A percentile compares a stretch with the other conserved stretches of the same genome.
phyloP scores from a whole-genome alignment of 2,797 vertebrate species.

The Sternotherus odoratus region DNA sequence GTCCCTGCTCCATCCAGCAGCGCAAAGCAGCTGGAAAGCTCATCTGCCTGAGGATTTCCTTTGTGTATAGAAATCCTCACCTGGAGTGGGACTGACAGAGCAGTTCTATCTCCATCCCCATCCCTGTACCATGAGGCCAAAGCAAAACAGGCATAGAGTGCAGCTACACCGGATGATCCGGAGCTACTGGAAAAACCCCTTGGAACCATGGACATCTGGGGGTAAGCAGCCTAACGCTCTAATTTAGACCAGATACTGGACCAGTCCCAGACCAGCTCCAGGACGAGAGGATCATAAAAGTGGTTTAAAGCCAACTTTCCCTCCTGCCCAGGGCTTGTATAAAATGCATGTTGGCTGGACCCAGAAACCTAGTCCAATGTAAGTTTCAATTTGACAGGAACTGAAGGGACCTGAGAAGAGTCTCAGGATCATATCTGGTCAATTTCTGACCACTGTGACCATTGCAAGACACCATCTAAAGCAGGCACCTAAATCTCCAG shows the following conservation, averaged over 20 bases:
- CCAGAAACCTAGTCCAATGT: not conserved
- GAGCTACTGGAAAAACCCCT: not conserved
- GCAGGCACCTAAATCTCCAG: not conserved
- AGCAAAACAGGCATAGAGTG: not conserved
- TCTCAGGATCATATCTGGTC: not conserved
- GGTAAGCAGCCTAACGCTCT: not conserved
- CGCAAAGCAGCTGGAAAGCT: not conserved
- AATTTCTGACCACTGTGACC: fast-evolving
- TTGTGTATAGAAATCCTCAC: not conserved
- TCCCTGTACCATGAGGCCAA: not conserved
- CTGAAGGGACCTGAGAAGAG: not conserved
- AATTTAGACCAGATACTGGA: not conserved
- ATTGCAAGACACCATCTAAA: fast-evolving
- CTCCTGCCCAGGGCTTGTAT: not conserved
- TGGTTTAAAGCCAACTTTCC: not conserved
- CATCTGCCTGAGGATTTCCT: not conserved
- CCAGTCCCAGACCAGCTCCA: not conserved
- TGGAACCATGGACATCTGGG: not conserved
- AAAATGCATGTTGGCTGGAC: not conserved
- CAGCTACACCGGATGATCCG: fast-evolving
- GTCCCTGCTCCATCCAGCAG: not conserved
- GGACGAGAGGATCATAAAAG: not conserved
- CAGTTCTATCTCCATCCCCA: not conserved
- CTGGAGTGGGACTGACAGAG: not conserved
- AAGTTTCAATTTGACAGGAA: not conserved